phyloP scores from a whole-genome alignment of 2,797 vertebrate genomes.

The Alosa sapidissima region DNA sequence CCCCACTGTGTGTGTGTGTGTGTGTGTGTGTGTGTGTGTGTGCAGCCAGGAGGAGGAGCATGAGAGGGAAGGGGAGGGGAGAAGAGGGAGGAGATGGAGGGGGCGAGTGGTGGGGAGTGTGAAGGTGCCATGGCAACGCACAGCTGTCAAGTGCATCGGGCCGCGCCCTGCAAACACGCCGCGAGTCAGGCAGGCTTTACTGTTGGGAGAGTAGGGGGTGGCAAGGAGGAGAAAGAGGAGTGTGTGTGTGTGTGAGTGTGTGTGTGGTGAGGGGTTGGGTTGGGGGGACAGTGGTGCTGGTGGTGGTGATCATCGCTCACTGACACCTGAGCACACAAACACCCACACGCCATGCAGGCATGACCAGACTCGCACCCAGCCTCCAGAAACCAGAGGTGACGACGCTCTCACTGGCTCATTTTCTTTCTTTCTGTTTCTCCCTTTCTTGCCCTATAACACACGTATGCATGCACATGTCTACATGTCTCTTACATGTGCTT shows the following conservation, averaged over 20 bases:
- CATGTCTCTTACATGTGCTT: neutral
- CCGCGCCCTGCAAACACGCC: conserved; percentile 50
- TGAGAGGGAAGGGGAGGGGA: neutral
- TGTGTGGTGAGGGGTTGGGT: neutral
- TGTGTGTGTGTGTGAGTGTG: neutral
- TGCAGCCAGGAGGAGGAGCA: neutral
- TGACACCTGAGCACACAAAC: conserved; percentile 32
- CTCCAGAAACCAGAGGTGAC: conserved; percentile 24
- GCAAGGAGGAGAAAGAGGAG: neutral
- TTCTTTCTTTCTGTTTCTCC: neutral
- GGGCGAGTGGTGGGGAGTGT: neutral
- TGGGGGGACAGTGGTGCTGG: conserved; percentile 22
- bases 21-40: conserved; percentile 10
- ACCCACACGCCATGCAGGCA: conserved; percentile 29
- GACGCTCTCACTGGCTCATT: neutral
- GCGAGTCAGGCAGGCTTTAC: neutral
- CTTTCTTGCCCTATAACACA: neutral
- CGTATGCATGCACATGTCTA: neutral
- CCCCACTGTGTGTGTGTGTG: neutral
- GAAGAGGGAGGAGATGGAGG: neutral
- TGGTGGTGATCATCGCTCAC: conserved; percentile 27
- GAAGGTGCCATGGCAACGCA: conserved; percentile 64
- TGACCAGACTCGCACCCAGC: conserved; percentile 27
- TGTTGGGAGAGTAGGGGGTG: neutral
- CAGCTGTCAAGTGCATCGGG: conserved; percentile 71